phyloP scores from a whole-genome alignment of 2,888 invertebrate species.

The Colletes collaris region DNA sequence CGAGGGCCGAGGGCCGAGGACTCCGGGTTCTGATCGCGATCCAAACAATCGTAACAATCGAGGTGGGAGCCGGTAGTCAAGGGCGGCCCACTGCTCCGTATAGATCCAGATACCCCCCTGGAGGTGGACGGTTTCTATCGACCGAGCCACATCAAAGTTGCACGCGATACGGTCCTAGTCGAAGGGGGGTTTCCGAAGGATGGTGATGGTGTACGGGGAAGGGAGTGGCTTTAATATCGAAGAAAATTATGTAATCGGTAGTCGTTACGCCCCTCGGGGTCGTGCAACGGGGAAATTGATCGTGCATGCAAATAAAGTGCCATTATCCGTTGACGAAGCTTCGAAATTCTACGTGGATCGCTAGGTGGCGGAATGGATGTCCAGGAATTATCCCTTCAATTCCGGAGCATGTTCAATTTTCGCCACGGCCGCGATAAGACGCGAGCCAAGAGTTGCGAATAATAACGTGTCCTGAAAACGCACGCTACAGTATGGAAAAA shows the following conservation, averaged over 20 bases:
- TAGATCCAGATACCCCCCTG: slow-evolving; percentile 58
- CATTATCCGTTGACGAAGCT: slow-evolving; percentile 70
- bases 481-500: too few relatives aligned
- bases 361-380: slow-evolving; percentile 20
- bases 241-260: slow-evolving; percentile 81
- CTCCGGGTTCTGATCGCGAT: slow-evolving; percentile 64
- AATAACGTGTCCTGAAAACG: too few relatives aligned
- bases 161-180: slow-evolving; percentile 74
- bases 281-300: slow-evolving; percentile 71
- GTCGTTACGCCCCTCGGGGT: slow-evolving; percentile 66
- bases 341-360: slow-evolving; percentile 53
- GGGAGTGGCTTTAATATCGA: slow-evolving; percentile 79
- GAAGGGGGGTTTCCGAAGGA: slow-evolving; percentile 20
- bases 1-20: slow-evolving; percentile 24
- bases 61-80: slow-evolving; percentile 50
- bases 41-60: slow-evolving; percentile 74
- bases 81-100: slow-evolving; percentile 58
- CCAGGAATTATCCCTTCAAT: slow-evolving; percentile 53
- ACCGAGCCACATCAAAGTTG: slow-evolving; percentile 79
- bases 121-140: slow-evolving; percentile 71
- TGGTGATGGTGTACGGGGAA: slow-evolving; percentile 50
- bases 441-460: too few relatives aligned
- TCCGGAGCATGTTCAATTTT: slow-evolving; percentile 62
- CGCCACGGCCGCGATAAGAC: slow-evolving; percentile 1
- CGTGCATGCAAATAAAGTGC: slow-evolving; percentile 80